phyloP scores from a whole-genome alignment of 2,888 invertebrate species.

The Athetis lepigone region DNA sequence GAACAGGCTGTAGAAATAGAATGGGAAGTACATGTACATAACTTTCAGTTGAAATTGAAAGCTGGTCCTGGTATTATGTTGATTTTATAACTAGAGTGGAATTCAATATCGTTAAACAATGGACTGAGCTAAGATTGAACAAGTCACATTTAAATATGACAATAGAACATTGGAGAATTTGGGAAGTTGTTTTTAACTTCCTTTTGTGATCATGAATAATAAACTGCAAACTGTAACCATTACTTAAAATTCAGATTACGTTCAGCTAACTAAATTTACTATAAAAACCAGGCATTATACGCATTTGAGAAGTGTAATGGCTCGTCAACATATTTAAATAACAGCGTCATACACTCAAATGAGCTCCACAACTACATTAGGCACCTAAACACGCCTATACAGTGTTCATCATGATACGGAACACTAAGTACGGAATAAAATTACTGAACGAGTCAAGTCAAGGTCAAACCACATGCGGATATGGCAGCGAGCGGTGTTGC shows the following conservation, averaged over 20 bases:
- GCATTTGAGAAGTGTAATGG: constrained; percentile 40
- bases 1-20: constrained; percentile 19
- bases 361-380: constrained; percentile 61
- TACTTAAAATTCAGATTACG: constrained; percentile 9
- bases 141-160: constrained; percentile 21
- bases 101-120: constrained; percentile 17
- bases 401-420: constrained; percentile 83
- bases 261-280: constrained; percentile 8
- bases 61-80: constrained; percentile 16
- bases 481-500: constrained; percentile 79
- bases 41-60: constrained; percentile 44
- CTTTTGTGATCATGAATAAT: constrained; percentile 32
- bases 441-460: constrained; percentile 80
- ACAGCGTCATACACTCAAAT: constrained; percentile 53
- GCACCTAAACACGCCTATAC: constrained; percentile 71
- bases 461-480: constrained; percentile 84
- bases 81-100: neutral
- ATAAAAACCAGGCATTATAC: constrained; percentile 25
- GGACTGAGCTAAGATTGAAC: constrained; percentile 23
- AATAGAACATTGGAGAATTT: constrained; percentile 35
- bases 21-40: constrained; percentile 26
- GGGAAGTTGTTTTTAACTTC: constrained; percentile 31
- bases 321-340: constrained; percentile 47
- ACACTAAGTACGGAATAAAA: constrained; percentile 84
- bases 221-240: constrained; percentile 19